Percentiles rank a stretch among this genome's conserved stretches.
Conservation (phyloP, 2,113 vertebrate species). For the Dicrurus megarhynchus region DNA sequence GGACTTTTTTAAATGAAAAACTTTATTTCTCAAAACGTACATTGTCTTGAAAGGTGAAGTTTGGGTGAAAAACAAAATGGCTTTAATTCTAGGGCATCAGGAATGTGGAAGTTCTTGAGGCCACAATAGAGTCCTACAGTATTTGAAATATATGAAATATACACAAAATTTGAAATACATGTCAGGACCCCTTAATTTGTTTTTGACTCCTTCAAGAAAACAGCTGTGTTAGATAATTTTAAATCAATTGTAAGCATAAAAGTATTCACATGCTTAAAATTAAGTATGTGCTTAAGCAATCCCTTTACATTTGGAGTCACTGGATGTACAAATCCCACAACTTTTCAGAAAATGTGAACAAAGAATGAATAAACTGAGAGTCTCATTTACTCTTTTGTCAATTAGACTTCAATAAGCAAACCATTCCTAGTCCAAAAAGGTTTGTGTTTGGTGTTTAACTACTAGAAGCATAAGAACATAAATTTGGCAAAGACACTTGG, state of each 20-base stretch:
- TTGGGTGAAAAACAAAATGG: background rate
- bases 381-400: background rate
- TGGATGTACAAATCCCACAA: background rate
- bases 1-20: background rate
- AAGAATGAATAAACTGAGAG: background rate
- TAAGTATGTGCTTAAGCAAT: background rate
- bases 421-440: background rate
- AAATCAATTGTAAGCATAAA: background rate
- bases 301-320: background rate
- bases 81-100: background rate
- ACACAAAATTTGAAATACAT: background rate
- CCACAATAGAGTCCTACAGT: background rate
- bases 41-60: background rate
- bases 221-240: background rate
- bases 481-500: background rate
- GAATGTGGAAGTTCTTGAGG: background rate
- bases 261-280: background rate
- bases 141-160: background rate
- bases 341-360: background rate
- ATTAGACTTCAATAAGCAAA: background rate
- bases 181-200: background rate
- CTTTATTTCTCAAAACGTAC: background rate
- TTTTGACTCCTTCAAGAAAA: background rate
- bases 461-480: background rate
- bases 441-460: background rate